Evolutionary conservation across 2,888 invertebrate species (phyloP), one percentile per base, ranked within the genome.

Genomic region (Agrotis puta): DNA sequence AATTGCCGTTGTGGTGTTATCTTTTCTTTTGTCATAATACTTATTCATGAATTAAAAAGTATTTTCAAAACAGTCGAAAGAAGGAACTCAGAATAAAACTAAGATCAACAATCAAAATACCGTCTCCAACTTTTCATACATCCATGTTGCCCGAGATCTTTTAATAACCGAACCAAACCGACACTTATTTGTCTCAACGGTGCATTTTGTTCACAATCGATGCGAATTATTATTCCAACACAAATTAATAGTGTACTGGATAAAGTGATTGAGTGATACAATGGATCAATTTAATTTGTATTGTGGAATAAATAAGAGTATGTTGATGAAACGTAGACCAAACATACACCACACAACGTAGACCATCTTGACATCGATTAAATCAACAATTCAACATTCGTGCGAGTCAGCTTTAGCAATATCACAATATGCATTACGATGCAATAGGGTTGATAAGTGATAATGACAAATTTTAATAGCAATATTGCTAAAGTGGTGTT

Each of bases 181-280:
- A 68, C 74, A 73, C 78, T 77, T 78, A 83, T 81, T 87, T 85
- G 85, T 81, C 79, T 70, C 79, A 81, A 79, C 81, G 73, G 65
- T 82, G 80, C 81, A 87, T 88, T 89, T 88, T 81, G 74, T 78
- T 74, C 82, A 84, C 87, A 88, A 89, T 89, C 83, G 87, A 82
- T 83, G 82, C 85, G 79, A 88, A 88, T 88, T 88, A 88, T 81
- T 83, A 88, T 81, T 83, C 82, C 86, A 89, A 87, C 88, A 88
- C 87, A 88, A 89, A 91, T 90, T 86, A 87, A 82, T 84, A 74
- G 74, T 72, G 39, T 50, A 79, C 78, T 78, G 74, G 77, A 87
- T 87, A 76, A 82, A 81, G 79, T 74, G 70, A 82, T 85, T 77
- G 84, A 78, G 45, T 54, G 43, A 67, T 70, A 79, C 70, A 78